Evolutionary conservation across 2,113 vertebrate species (phyloP).

Genomic region (Thunnus maccoyii): DNA sequence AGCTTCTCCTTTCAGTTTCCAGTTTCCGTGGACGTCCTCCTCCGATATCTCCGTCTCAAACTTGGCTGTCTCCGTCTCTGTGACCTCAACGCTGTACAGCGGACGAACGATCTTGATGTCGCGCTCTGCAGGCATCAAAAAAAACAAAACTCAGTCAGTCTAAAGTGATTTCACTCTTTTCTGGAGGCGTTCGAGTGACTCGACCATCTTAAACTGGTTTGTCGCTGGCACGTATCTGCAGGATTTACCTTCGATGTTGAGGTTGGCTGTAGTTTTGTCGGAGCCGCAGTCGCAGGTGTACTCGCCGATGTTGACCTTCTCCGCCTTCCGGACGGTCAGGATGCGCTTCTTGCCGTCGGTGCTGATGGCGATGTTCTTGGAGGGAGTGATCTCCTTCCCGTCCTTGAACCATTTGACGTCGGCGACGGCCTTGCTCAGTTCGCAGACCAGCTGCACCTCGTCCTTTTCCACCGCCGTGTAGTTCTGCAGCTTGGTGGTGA

Average conservation of each 20-base stretch:
- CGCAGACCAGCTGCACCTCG: conserved; percentile 93
- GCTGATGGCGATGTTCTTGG: conserved; percentile 91
- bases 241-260: conserved; percentile 92
- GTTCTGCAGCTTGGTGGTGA: conserved; percentile 96
- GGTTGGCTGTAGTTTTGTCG: conserved; percentile 93
- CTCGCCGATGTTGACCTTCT: conserved; percentile 92
- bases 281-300: conserved; percentile 97
- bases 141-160: too few relatives aligned
- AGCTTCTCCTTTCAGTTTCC: conserved; percentile 95
- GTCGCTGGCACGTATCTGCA: neutral
- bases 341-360: conserved; percentile 93
- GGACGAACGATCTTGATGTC: conserved; percentile 94
- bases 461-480: conserved; percentile 97
- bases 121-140: conserved; percentile 86
- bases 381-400: conserved; percentile 92
- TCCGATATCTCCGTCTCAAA: conserved; percentile 98
- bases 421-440: conserved; percentile 93
- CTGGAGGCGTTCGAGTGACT: too few relatives aligned
- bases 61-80: conserved; percentile 93
- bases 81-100: conserved; percentile 95
- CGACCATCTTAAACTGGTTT: too few relatives aligned
- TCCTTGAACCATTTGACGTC: conserved; percentile 98
- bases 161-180: too few relatives aligned
- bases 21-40: conserved; percentile 91
- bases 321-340: conserved; percentile 91